phyloP scores from a whole-genome alignment of 2,797 vertebrate genomes.

The Zalophus californianus region DNA sequence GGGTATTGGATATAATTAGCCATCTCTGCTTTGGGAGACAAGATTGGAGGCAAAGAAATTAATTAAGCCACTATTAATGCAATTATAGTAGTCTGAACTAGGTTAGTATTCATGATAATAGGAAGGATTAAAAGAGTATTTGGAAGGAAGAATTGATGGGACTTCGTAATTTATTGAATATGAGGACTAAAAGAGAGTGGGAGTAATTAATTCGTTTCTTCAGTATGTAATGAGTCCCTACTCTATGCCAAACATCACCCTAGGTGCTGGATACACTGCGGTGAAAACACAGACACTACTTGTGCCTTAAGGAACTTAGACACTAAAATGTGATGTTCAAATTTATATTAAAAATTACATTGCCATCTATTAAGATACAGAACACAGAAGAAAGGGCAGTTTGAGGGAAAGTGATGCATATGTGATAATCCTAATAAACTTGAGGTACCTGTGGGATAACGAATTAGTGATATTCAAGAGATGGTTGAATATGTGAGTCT shows the following conservation, averaged over 20 bases:
- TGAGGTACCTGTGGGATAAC: neutral
- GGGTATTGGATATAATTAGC: neutral
- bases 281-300: neutral
- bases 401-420: neutral
- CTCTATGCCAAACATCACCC: neutral
- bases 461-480: neutral
- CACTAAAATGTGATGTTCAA: neutral
- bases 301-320: constrained; percentile 14
- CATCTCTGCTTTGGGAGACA: neutral
- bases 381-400: neutral
- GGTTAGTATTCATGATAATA: neutral
- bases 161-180: neutral
- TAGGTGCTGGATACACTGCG: neutral
- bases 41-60: neutral
- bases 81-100: neutral
- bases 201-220: neutral
- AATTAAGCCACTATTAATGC: neutral
- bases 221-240: neutral
- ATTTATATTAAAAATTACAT: neutral
- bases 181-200: neutral
- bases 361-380: neutral
- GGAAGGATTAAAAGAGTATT: neutral
- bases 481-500: neutral
- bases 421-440: neutral
- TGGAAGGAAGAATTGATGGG: neutral